These are phyloP conservation scores for Sthenelais limicola DNA, from an alignment of 2,888 invertebrate genomes.

Conservation along the genomic window DNA sequence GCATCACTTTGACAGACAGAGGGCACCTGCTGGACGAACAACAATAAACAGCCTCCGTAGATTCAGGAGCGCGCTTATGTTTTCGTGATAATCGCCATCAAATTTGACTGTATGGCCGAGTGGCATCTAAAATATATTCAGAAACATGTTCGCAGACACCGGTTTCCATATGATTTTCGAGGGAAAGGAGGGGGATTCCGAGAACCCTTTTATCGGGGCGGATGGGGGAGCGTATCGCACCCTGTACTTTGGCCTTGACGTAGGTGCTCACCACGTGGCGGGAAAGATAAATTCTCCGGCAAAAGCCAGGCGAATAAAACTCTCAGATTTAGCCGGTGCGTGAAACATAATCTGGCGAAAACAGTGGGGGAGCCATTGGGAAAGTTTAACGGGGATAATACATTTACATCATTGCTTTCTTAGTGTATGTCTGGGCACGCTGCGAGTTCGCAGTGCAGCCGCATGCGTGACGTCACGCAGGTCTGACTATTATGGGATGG, in stretches of 20 bases:
- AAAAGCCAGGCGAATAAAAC: no score
- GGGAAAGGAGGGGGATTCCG: not conserved
- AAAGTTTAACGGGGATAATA: no score
- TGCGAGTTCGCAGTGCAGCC: no score
- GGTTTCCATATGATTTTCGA: no score
- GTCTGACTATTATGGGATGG: slow-evolving; percentile 19
- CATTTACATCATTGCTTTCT: no score
- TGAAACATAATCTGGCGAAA: no score
- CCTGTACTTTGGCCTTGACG: slow-evolving; percentile 20
- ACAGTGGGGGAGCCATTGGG: no score
- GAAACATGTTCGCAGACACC: no score
- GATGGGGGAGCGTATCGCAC: slow-evolving; percentile 3
- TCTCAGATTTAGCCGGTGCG: no score
- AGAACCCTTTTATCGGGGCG: slow-evolving; percentile 25
- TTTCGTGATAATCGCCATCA: not conserved
- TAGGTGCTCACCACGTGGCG: not conserved
- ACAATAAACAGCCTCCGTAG: slow-evolving; percentile 32
- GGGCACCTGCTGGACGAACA: slow-evolving; percentile 43
- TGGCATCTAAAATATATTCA: no score
- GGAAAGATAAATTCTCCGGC: slow-evolving; percentile 16
- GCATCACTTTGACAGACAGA: slow-evolving; percentile 37
- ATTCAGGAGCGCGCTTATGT: slow-evolving; percentile 7
- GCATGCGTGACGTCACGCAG: no score
- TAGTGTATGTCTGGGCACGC: no score
- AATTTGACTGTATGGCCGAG: not conserved